Evolutionary conservation across 2,888 invertebrate genomes (phyloP), one percentile per base, ranked within the genome.

Genomic region (Drosophila mimetica): DNA sequence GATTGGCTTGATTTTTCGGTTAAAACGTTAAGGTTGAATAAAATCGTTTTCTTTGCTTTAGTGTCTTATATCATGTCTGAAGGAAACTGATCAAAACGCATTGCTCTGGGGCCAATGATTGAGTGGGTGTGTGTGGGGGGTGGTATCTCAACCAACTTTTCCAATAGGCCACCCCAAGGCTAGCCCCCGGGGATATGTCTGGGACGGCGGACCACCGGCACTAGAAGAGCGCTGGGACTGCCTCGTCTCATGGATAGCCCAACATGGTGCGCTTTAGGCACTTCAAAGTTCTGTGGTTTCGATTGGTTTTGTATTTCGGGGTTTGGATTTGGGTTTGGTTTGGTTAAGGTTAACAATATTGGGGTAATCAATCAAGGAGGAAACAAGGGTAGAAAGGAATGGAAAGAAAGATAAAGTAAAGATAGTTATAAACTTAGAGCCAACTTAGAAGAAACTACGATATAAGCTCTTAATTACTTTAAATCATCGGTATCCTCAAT

Each of bases 391-490:
- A 75, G 88, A 79, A 86, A 76, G 75, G 75, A 78, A 86, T 77
- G 75, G 69, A 84, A 77, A 59, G 41, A 61, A 74, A 75, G 59
- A 66, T 70, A 73, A 82, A 86, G 77, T 88, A 88, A 75, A 72
- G 70, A 86, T 79, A 82, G 88, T 88, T 88, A 88, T 82, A 85
- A 90, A 90, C 89, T 90, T 84, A 90, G 76, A 80, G 75, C 75
- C 86, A 91, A 91, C 90, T 91, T 92, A 91, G 90, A 91, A 91
- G 86, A 91, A 91, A 90, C 91, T 91, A 91, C 91, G 91, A 91
- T 91, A 91, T 90, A 91, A 90, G 90, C 91, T 91, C 91, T 91
- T 91, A 91, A 91, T 91, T 91, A 91, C 91, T 91, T 91, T 91
- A 91, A 91, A 91, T 91, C 91, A 91, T 91, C 91, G 90, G 91